Base-by-base conservation (phyloP, 2,888 invertebrate species). In the Dicroscelio sp. region DNA sequence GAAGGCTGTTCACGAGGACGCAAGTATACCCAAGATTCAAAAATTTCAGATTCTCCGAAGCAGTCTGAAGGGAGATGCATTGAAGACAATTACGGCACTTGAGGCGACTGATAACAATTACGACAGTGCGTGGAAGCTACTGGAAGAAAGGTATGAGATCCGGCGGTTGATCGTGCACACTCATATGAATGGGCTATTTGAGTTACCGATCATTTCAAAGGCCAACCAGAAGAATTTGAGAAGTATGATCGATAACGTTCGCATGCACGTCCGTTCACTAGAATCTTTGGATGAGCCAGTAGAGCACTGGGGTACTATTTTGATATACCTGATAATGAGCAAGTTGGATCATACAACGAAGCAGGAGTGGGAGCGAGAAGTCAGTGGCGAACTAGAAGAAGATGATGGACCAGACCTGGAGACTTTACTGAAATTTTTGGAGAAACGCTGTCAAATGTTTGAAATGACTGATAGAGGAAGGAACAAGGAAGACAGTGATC, bases 181-280 rank as follows among this genome's bases (percentile, higher is more conserved):
- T 17, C 58, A 82, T 27, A 58, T 82, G 82, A 82, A 58, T 30
- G 82, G 69, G 10, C 23, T 69, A 0, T 82, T 82, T 17, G 82
- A 82, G 8, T 14, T 33, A 6, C 71, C 33, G 20, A 12, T 0
- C 6, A 30, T 82, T n/a, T n/a, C 71, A 1, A 82, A 82, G 35
- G 8, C 69, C 2, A 82, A 20, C 25, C 33, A 69, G 25, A 10
- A 2, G 4, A 58, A 43, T 69, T 23, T 82, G 10, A 23, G 82
- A 27, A 14, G n/a, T 5, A 27, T 82, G 6, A 69, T 82, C 6
- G 82, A 82, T 30, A 17, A 20, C 23, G 58, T 82, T 5, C 58
- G 58, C 1, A 82, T 27, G 10, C 80, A 71, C 31, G 67, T 27
- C 0, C 33, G 82, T 12, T 82, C 82, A 3, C 12, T 78, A 2